phyloP scores from a whole-genome alignment of 2,888 invertebrate genomes.

The Alsophila aescularia region DNA sequence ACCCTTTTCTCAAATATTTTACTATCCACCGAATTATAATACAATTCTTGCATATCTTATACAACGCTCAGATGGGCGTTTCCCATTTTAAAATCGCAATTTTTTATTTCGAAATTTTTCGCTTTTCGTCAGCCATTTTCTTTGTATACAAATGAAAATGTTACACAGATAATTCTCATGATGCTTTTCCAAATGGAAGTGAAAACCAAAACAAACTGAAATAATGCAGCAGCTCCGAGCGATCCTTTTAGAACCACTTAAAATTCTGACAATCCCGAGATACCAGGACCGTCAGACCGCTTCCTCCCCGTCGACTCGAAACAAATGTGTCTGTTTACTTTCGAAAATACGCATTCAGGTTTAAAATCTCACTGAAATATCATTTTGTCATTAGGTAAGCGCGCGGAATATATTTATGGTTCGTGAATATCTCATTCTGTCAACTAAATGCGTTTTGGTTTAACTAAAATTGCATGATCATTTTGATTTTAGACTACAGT shows the following conservation, averaged over 20 bases:
- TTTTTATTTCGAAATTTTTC: conserved; percentile 3
- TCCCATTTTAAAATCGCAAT: conserved; percentile 3
- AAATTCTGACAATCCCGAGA: conserved; percentile 53
- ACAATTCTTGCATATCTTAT: background rate
- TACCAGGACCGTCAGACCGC: conserved; percentile 31
- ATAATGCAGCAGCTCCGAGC: conserved; percentile 35
- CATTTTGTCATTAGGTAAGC: conserved; percentile 59
- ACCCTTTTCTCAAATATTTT: too few relatives aligned
- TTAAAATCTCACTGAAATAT: conserved; percentile 47
- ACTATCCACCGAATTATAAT: background rate
- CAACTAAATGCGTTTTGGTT: conserved; percentile 74
- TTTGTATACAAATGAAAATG: conserved; percentile 35
- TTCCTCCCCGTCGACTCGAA: conserved; percentile 39
- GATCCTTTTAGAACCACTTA: conserved; percentile 57
- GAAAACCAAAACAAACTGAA: conserved; percentile 39
- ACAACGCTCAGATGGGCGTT: background rate
- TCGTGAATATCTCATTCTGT: conserved; percentile 72
- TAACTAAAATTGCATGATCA: conserved; percentile 78
- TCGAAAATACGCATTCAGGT: conserved; percentile 34
- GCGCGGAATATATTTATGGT: conserved; percentile 61
- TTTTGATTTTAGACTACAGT: conserved; percentile 72
- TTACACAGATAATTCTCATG: conserved; percentile 29
- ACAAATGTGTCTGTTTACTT: conserved; percentile 44
- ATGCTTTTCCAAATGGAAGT: conserved; percentile 35
- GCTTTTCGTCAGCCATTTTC: conserved; percentile 21